A percentile compares a stretch with the other conserved stretches of the same genome.
These are phyloP conservation scores for Synergus japonicus DNA, from an alignment of 2,888 invertebrate species.

Conservation along the genomic window DNA sequence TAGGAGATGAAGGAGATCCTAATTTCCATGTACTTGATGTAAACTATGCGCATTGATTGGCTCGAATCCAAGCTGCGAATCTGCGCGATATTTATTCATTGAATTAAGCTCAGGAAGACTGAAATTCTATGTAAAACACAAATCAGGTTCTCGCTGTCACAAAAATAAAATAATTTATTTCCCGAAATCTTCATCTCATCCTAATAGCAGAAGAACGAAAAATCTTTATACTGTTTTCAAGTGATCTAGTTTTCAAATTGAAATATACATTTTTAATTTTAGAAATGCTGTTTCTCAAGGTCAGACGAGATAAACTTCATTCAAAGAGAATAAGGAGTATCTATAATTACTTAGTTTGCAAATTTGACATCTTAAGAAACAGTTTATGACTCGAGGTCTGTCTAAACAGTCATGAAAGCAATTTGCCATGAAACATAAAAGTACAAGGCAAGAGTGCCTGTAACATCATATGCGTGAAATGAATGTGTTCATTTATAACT, in stretches of 20 bases:
- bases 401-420: conserved; percentile 65
- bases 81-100: conserved; percentile 16
- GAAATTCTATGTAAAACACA: neutral
- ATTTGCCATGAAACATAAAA: conserved; percentile 61
- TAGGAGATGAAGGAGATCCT: neutral
- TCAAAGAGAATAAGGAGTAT: neutral
- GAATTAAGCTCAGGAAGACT: neutral
- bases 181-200: neutral
- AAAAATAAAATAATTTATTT: neutral
- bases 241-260: neutral
- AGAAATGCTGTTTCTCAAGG: neutral
- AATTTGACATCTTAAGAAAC: conserved; percentile 14
- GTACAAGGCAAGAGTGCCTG: conserved; percentile 20
- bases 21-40: conserved; percentile 2
- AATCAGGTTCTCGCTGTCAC: neutral
- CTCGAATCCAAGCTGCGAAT: neutral
- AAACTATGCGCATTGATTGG: neutral
- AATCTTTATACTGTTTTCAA: neutral
- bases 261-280: neutral
- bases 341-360: conserved; percentile 16
- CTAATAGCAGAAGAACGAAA: neutral
- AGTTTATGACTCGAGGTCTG: conserved; percentile 56
- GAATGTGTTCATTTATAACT: conserved; percentile 18
- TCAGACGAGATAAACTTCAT: neutral
- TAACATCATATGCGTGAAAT: conserved; percentile 22